These are phyloP conservation scores for Rhagoletis zephyria DNA, from an alignment of 1,140 invertebrate species.

Conservation along the genomic window DNA sequence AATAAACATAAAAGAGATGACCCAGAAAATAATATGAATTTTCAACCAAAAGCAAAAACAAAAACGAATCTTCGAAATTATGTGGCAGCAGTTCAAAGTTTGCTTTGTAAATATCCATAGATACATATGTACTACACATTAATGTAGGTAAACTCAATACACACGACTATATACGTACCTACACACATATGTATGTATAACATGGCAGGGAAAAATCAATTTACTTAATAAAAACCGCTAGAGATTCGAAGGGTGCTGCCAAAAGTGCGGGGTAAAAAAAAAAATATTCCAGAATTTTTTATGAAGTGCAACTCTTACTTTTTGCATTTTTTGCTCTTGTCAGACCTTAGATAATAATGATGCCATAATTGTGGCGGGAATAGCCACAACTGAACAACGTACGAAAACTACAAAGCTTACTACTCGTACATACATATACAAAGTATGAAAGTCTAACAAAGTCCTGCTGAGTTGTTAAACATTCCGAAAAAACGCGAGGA, in stretches of 20 bases:
- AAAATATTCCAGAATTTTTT: neutral
- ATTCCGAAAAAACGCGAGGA: neutral
- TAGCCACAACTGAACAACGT: neutral
- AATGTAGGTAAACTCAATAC: too few relatives aligned
- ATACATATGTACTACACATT: too few relatives aligned
- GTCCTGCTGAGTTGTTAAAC: neutral
- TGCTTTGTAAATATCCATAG: neutral
- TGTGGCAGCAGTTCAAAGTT: constrained; percentile 31
- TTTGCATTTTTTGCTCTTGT: neutral
- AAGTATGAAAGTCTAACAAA: constrained; percentile 22
- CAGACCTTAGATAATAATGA: constrained; percentile 17
- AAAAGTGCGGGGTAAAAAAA: neutral
- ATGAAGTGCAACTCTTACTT: neutral
- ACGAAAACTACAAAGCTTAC: neutral
- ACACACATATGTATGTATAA: too few relatives aligned
- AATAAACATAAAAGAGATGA: constrained; percentile 34
- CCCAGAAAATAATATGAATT: constrained; percentile 6
- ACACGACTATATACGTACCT: too few relatives aligned
- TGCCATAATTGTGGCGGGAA: constrained; percentile 46
- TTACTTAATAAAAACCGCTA: neutral
- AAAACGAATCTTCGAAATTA: constrained; percentile 22
- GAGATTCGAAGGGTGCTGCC: neutral
- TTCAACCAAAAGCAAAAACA: neutral
- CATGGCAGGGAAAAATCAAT: neutral
- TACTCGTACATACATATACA: neutral